Evolutionary conservation across 2,888 invertebrate species (phyloP).

Genomic region (Cataglyphis rosenhaueri): DNA sequence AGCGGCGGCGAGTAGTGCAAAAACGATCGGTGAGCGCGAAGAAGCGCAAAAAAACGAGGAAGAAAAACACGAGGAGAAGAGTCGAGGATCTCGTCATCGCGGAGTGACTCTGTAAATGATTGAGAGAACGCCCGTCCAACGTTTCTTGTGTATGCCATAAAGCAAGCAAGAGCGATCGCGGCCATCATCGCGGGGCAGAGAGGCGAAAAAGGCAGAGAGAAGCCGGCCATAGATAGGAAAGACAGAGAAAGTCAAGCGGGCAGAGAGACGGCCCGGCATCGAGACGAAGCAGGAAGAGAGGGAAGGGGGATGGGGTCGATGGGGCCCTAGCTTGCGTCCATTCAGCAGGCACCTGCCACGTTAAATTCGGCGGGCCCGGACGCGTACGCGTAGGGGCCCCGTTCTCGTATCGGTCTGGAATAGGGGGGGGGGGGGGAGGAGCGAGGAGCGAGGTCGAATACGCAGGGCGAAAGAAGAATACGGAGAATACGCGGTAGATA

Average conservation of each 20-base stretch:
- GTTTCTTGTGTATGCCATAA: constrained; percentile 41
- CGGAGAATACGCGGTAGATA: background rate
- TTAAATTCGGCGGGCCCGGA: constrained; percentile 72
- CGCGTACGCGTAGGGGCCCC: constrained; percentile 3
- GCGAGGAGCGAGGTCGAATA: background rate
- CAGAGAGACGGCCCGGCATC: constrained; percentile 25
- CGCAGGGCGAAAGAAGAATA: constrained; percentile 2
- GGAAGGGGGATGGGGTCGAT: constrained; percentile 36
- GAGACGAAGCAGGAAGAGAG: constrained; percentile 20
- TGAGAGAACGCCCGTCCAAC: constrained; percentile 35
- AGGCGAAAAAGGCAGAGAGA: background rate
- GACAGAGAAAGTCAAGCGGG: constrained; percentile 54
- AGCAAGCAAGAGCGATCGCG: constrained; percentile 50
- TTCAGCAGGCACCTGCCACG: constrained; percentile 78
- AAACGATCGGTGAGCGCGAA: background rate
- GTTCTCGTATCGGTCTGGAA: constrained; percentile 5
- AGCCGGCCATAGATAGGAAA: constrained; percentile 50
- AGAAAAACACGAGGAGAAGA: background rate
- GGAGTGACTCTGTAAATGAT: constrained; percentile 54
- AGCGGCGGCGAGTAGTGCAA: constrained; percentile 17
- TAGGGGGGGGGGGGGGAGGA: background rate
- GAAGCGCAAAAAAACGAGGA: background rate
- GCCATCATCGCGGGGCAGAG: constrained; percentile 32
- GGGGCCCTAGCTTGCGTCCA: constrained; percentile 67
- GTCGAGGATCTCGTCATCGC: constrained; percentile 52